A percentile compares a stretch with the other conserved stretches of the same genome.
These are phyloP conservation scores for Etheostoma nigrum DNA, from an alignment of 2,797 vertebrate species.

Conservation along the genomic window DNA sequence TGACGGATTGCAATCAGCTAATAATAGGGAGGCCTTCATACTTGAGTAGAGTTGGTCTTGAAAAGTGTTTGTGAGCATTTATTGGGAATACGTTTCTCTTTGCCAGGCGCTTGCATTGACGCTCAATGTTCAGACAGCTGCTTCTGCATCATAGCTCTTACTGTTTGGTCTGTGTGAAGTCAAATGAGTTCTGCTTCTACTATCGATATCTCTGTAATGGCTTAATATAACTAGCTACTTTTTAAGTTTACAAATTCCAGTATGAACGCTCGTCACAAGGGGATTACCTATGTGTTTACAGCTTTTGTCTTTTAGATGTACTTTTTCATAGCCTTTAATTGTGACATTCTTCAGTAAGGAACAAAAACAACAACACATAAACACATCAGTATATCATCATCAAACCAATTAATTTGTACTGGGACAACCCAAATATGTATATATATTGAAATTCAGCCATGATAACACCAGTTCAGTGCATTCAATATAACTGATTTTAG, in stretches of 20 bases:
- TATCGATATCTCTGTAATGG: conserved; percentile 24
- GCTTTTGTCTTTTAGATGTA: background rate
- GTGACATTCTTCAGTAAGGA: background rate
- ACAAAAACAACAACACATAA: background rate
- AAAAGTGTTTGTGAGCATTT: conserved; percentile 18
- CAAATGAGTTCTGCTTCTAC: conserved; percentile 11
- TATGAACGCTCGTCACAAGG: background rate
- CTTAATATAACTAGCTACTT: conserved; percentile 4
- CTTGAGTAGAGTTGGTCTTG: conserved; percentile 5
- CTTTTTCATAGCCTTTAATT: background rate
- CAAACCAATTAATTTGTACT: too few relatives aligned
- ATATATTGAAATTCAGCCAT: background rate
- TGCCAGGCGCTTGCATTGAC: conserved; percentile 13
- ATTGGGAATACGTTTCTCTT: conserved; percentile 7
- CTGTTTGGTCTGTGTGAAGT: conserved; percentile 6
- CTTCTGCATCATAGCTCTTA: background rate
- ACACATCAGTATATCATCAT: too few relatives aligned
- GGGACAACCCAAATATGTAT: too few relatives aligned
- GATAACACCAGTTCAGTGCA: background rate
- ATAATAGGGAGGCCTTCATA: conserved; percentile 36
- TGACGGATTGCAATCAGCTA: conserved; percentile 59
- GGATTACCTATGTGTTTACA: background rate
- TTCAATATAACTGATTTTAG: background rate
- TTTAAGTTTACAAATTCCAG: background rate
- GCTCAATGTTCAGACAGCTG: conserved; percentile 15